phyloP scores from a whole-genome alignment of 1,140 invertebrate genomes.

The Plodia interpunctella region DNA sequence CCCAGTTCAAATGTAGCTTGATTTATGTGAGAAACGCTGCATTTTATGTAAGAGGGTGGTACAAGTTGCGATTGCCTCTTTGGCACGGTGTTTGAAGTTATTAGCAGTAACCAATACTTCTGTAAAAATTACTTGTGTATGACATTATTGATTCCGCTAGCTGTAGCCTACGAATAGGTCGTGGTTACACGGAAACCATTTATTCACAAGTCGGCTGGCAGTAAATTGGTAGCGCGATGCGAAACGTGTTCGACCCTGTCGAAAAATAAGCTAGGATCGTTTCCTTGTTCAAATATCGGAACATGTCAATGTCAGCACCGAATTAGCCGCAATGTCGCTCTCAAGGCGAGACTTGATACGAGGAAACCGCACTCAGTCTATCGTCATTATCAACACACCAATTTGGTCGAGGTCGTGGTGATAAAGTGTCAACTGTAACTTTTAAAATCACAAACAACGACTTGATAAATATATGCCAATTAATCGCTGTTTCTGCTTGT shows the following conservation, averaged over 20 bases:
- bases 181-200: not conserved
- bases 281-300: constrained; percentile 60
- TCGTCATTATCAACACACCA: constrained; percentile 16
- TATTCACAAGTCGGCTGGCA: not conserved
- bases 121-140: too few relatives aligned
- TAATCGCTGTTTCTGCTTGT: not conserved
- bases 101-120: too few relatives aligned
- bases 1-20: too few relatives aligned
- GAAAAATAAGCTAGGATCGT: constrained; percentile 29
- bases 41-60: too few relatives aligned
- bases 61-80: too few relatives aligned
- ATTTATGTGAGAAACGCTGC: too few relatives aligned
- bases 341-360: constrained; percentile 42
- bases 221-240: not conserved
- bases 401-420: constrained; percentile 12
- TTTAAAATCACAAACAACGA: not conserved
- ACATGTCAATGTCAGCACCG: constrained; percentile 63
- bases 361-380: constrained; percentile 30
- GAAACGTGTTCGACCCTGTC: constrained; percentile 23
- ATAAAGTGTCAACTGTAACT: not conserved
- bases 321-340: constrained; percentile 65
- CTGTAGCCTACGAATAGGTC: not conserved
- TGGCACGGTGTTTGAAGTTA: too few relatives aligned
- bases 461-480: not conserved
- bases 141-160: too few relatives aligned